A percentile compares a stretch with the other conserved stretches of the same genome.
Evolutionary conservation across 1,140 invertebrate genomes (phyloP).

Genomic region (Anagrus nilaparvatae): DNA sequence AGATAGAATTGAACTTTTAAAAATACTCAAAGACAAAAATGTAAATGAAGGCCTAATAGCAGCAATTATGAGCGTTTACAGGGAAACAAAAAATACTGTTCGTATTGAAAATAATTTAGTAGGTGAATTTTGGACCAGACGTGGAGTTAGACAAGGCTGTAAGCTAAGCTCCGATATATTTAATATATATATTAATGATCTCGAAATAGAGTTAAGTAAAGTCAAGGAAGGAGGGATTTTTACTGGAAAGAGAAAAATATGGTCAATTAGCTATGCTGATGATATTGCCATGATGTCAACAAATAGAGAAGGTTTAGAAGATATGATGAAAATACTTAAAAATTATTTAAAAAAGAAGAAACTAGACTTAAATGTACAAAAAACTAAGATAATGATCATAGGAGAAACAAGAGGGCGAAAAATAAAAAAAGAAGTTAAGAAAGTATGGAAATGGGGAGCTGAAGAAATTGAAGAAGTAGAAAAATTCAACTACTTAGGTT

Average conservation of each 20-base stretch:
- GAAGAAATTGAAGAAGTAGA: no score
- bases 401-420: no score
- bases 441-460: no score
- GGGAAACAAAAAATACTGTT: background rate
- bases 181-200: background rate
- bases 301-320: background rate
- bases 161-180: slow-evolving; percentile 2
- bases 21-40: background rate
- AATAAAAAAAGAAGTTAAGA: no score
- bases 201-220: background rate
- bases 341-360: slow-evolving; percentile 3
- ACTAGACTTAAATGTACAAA: background rate
- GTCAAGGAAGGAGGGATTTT: background rate
- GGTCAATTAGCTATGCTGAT: background rate
- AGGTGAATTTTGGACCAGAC: slow-evolving; percentile 3
- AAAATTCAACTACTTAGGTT: no score
- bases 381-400: slow-evolving; percentile 1
- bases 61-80: background rate
- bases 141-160: slow-evolving; percentile 14
- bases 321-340: background rate
- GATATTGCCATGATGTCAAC: background rate
- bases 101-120: background rate
- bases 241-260: slow-evolving; percentile 1
- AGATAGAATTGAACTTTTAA: background rate
- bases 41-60: background rate